These are phyloP conservation scores for Labroides dimidiatus DNA, from an alignment of 2,797 vertebrate species.

Conservation along the genomic window DNA sequence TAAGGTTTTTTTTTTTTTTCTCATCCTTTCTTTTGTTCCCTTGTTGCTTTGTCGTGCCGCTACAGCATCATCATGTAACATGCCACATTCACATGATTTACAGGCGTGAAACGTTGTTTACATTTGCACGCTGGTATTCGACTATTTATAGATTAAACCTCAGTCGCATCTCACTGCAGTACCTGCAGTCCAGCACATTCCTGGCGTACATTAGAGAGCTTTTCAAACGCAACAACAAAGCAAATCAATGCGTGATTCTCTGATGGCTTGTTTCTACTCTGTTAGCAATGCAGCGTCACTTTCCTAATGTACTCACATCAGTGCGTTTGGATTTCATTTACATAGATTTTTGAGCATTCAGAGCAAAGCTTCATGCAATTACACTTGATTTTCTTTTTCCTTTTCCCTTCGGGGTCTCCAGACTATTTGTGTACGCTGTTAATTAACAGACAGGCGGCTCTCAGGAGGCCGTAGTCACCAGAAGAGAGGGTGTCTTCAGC, in stretches of 20 bases:
- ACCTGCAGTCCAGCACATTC: not conserved
- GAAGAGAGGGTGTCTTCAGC: slow-evolving; percentile 19
- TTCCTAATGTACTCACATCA: slow-evolving; percentile 42
- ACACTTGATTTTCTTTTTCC: slow-evolving; percentile 48
- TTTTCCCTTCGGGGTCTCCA: slow-evolving; percentile 36
- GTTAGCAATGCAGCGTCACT: slow-evolving; percentile 29
- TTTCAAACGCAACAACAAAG: slow-evolving; percentile 48
- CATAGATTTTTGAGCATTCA: slow-evolving; percentile 58
- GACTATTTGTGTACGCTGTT: slow-evolving; percentile 57
- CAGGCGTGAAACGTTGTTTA: not conserved
- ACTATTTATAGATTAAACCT: not conserved
- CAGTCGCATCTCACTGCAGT: not conserved
- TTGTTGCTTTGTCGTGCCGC: too few species aligned
- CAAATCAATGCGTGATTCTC: slow-evolving; percentile 58
- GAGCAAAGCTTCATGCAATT: slow-evolving; percentile 61
- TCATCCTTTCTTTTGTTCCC: not conserved
- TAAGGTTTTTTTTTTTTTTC: too few species aligned
- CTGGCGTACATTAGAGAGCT: slow-evolving; percentile 30
- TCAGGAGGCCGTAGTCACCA: slow-evolving; percentile 27
- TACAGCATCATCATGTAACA: not conserved
- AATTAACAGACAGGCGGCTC: slow-evolving; percentile 62
- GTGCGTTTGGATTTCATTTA: slow-evolving; percentile 56
- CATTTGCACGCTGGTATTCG: not conserved
- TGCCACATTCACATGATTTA: not conserved
- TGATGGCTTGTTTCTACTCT: slow-evolving; percentile 38